Conservation (phyloP, 1,140 invertebrate species). For the Pseudoatta argentina region DNA sequence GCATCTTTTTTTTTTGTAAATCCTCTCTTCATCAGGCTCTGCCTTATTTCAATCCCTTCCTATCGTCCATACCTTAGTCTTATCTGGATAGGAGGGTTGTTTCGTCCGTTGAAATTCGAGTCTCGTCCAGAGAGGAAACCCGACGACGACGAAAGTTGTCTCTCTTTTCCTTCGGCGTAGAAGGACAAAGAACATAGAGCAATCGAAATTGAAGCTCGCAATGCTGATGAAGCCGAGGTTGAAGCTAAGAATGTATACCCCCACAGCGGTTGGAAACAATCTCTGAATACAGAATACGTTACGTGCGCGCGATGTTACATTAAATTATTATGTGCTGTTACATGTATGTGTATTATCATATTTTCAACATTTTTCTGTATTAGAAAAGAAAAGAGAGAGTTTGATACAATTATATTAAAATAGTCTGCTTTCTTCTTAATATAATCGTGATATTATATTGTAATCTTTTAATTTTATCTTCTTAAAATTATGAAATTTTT, state of each 20-base stretch:
- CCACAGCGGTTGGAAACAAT: not conserved
- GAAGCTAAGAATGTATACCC: not conserved
- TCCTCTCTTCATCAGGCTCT: conserved; percentile 33
- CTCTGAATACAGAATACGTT: conserved; percentile 45
- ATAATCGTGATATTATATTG: not conserved
- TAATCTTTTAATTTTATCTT: not conserved
- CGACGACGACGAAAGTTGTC: conserved; percentile 42
- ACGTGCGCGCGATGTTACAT: not conserved
- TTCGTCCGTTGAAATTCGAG: conserved; percentile 69
- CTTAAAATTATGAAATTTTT: not conserved
- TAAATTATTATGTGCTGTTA: conserved; percentile 40
- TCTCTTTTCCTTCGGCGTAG: conserved; percentile 31
- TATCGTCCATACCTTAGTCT: conserved; percentile 39
- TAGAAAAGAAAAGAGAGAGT: too few relatives aligned
- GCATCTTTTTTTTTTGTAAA: conserved; percentile 3
- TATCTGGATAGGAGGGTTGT: conserved; percentile 63
- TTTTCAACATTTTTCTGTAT: not conserved
- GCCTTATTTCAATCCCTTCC: conserved; percentile 32
- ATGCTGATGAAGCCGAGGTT: conserved; percentile 17
- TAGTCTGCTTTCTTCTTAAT: not conserved
- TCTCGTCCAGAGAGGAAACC: conserved; percentile 46
- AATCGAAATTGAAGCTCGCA: conserved; percentile 61
- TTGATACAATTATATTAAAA: not conserved
- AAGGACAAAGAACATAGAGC: conserved; percentile 49
- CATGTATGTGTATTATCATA: not conserved